Conservation (phyloP, 64 coral and sea anemone genomes). For the Orbicella faveolata region DNA sequence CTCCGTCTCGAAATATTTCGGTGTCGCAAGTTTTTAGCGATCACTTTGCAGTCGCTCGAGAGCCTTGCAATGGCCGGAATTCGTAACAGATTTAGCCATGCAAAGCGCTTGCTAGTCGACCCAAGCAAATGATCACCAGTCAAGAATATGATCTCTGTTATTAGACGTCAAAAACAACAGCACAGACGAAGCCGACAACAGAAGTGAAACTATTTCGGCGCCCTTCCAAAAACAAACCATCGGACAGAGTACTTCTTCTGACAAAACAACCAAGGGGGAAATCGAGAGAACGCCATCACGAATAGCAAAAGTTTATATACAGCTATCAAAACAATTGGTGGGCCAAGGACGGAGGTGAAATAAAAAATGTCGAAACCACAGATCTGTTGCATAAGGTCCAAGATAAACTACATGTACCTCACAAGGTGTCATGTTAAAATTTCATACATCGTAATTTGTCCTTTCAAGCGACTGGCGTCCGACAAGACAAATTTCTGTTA, state of each 20-base stretch:
- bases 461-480: neutral
- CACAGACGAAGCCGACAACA: slow-evolving; percentile 25
- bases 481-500: slow-evolving; percentile 25
- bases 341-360: neutral
- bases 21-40: neutral
- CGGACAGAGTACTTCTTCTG: neutral
- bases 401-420: slow-evolving; percentile 2
- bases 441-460: neutral
- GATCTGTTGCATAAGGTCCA: neutral
- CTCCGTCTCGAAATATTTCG: neutral
- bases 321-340: neutral
- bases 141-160: neutral
- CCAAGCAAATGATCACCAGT: neutral
- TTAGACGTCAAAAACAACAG: slow-evolving; percentile 29
- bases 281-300: neutral
- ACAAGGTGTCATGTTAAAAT: slow-evolving; percentile 14
- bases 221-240: slow-evolving; percentile 7
- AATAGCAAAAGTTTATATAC: slow-evolving; percentile 1
- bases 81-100: slow-evolving; percentile 23
- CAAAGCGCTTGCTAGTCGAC: neutral
- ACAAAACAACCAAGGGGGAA: neutral
- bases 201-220: slow-evolving; percentile 26
- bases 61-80: neutral
- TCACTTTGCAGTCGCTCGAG: neutral
- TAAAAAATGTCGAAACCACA: neutral